Percentiles rank a stretch among this genome's conserved stretches.
Evolutionary conservation across 2,113 vertebrate species (phyloP).

Genomic region (Erythrolamprus reginae): DNA sequence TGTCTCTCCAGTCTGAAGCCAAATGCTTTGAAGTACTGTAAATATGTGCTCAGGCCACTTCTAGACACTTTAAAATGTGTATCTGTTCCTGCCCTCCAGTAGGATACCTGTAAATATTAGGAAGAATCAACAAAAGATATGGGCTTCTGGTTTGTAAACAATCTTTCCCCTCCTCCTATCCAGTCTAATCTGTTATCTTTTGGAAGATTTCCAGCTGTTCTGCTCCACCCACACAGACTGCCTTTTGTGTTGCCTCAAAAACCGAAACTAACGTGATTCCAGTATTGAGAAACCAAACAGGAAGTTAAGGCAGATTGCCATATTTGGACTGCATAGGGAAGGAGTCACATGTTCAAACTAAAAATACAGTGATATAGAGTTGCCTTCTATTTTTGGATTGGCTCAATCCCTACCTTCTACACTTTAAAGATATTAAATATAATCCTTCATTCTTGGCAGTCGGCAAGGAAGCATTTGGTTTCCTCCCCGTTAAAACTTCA

Average conservation of each 20-base stretch:
- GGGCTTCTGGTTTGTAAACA: conserved; percentile 1
- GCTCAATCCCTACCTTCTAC: conserved; percentile 4
- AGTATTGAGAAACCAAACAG: conserved; percentile 44
- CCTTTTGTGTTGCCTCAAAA: conserved; percentile 57
- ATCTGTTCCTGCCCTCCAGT: too few species aligned
- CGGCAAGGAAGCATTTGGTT: conserved; percentile 33
- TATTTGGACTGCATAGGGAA: conserved; percentile 42
- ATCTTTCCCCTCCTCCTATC: conserved; percentile 25
- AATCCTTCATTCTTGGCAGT: conserved; percentile 39
- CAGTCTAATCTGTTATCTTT: conserved; percentile 44
- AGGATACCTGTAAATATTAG: neutral
- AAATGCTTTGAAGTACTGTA: neutral
- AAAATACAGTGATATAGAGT: conserved; percentile 50
- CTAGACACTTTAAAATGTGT: neutral
- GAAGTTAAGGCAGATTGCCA: conserved; percentile 54
- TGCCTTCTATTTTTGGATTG: conserved; percentile 39
- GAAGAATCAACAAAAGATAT: neutral
- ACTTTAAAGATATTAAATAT: conserved; percentile 25
- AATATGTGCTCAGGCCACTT: neutral
- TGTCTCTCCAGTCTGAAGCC: neutral
- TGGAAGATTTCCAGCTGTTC: conserved; percentile 54
- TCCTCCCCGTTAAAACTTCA: conserved; percentile 48
- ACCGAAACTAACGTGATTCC: conserved; percentile 53
- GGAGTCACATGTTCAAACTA: conserved; percentile 43
- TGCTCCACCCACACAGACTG: conserved; percentile 41